Percentiles rank a stretch among this genome's conserved stretches.
Conservation (phyloP, 2,797 vertebrate species). For the Balearica regulorum region DNA sequence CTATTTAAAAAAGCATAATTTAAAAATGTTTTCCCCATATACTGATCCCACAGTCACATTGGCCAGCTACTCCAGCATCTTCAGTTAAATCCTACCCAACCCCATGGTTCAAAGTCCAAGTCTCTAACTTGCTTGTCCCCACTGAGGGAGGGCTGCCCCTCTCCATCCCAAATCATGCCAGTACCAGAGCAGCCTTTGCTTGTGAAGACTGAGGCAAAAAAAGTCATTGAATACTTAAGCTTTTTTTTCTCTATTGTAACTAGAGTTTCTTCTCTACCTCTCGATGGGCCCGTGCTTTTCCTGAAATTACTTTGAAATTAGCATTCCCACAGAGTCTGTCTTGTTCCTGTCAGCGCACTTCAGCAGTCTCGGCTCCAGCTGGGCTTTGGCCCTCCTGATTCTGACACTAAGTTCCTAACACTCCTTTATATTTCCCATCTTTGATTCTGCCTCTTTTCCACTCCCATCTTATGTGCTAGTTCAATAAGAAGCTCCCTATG, state of each 20-base stretch:
- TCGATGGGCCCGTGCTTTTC: accelerated
- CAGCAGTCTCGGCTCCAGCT: not conserved
- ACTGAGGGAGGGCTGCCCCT: not conserved
- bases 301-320: not conserved
- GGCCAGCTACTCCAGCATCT: not conserved
- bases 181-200: not conserved
- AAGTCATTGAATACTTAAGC: not conserved
- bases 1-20: not conserved
- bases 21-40: not conserved
- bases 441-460: not conserved
- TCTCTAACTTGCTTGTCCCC: not conserved
- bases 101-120: not conserved
- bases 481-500: not conserved
- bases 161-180: not conserved
- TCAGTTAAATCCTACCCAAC: not conserved
- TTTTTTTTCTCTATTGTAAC: not conserved
- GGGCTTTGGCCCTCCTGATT: not conserved
- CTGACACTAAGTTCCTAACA: not conserved
- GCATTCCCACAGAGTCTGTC: not conserved
- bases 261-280: not conserved
- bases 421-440: not conserved
- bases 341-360: not conserved
- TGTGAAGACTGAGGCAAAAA: not conserved
- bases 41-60: not conserved
- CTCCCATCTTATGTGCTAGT: not conserved